Conservation (phyloP, 2,797 vertebrate genomes). For the Psittacula echo region DNA sequence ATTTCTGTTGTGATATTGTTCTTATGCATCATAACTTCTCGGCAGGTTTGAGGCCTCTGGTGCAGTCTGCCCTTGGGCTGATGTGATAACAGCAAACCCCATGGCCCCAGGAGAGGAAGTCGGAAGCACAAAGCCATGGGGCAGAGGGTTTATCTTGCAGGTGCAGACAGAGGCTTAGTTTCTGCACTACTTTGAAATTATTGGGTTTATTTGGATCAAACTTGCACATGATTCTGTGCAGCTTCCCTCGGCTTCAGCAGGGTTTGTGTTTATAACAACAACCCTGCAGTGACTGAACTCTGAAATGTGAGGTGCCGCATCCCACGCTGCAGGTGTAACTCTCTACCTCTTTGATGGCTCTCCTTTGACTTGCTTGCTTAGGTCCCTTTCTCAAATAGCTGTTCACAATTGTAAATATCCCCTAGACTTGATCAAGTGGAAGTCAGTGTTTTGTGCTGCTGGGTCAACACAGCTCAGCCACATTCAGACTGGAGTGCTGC, state of each 20-base stretch:
- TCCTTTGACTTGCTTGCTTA: not conserved
- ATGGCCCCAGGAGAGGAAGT: not conserved
- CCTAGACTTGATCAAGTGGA: not conserved
- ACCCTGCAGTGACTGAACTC: rapidly evolving
- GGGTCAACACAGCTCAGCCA: not conserved
- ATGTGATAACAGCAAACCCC: too few species aligned
- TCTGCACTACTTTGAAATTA: rapidly evolving
- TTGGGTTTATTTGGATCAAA: rapidly evolving
- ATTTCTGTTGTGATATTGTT: not conserved
- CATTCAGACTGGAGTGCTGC: not conserved
- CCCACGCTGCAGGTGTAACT: not conserved
- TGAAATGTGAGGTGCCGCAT: not conserved
- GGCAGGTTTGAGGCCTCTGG: not conserved
- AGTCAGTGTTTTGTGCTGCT: not conserved
- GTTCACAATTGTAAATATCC: constrained; percentile 39
- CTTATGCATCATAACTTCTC: rapidly evolving
- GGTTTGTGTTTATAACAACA: not conserved
- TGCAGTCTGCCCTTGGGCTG: not conserved
- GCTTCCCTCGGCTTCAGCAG: not conserved
- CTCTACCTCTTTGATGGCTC: not conserved
- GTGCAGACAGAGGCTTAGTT: not conserved
- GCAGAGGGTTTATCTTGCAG: not conserved
- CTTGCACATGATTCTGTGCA: not conserved
- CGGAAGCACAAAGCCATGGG: rapidly evolving
- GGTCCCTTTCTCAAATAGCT: constrained; percentile 6